A percentile compares a stretch with the other conserved stretches of the same genome.
phyloP scores from a whole-genome alignment of 2,888 invertebrate species.

The Acronicta psi region DNA sequence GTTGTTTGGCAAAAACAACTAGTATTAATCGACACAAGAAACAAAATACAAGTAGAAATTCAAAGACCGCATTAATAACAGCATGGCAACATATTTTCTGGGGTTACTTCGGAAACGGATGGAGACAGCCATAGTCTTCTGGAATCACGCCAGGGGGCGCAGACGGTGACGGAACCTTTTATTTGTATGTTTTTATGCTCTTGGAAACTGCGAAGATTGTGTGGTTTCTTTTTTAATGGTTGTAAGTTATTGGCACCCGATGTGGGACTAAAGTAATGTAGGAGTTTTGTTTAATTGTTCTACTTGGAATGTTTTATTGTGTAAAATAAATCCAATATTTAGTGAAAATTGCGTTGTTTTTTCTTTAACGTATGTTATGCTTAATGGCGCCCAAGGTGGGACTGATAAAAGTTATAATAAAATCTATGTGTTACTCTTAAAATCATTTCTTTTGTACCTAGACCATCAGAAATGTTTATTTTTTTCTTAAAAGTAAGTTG shows the following conservation, averaged over 20 bases:
- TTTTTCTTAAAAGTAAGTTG: background rate
- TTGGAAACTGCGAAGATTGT: constrained; percentile 24
- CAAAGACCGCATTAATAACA: constrained; percentile 69
- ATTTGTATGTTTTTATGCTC: constrained; percentile 48
- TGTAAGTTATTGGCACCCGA: constrained; percentile 36
- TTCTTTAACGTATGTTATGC: too few species aligned
- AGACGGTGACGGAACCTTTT: constrained; percentile 48
- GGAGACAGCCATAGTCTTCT: constrained; percentile 65
- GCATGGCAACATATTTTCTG: constrained; percentile 71
- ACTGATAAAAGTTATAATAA: too few species aligned
- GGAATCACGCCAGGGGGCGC: constrained; percentile 55
- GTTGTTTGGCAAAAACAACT: background rate
- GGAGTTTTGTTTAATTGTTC: background rate
- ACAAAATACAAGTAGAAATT: constrained; percentile 48
- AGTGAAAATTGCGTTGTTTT: too few species aligned
- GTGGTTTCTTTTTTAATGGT: background rate
- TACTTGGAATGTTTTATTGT: background rate
- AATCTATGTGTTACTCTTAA: too few species aligned
- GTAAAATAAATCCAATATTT: background rate
- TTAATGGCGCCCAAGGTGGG: background rate
- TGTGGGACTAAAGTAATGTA: constrained; percentile 14
- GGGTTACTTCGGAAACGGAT: constrained; percentile 72
- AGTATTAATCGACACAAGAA: constrained; percentile 3
- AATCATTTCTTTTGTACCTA: too few species aligned
- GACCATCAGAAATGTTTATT: too few species aligned